Evolutionary conservation across 2,888 invertebrate genomes (phyloP), one percentile per base, ranked within the genome.

Genomic region (Nesidiocoris tenuis): DNA sequence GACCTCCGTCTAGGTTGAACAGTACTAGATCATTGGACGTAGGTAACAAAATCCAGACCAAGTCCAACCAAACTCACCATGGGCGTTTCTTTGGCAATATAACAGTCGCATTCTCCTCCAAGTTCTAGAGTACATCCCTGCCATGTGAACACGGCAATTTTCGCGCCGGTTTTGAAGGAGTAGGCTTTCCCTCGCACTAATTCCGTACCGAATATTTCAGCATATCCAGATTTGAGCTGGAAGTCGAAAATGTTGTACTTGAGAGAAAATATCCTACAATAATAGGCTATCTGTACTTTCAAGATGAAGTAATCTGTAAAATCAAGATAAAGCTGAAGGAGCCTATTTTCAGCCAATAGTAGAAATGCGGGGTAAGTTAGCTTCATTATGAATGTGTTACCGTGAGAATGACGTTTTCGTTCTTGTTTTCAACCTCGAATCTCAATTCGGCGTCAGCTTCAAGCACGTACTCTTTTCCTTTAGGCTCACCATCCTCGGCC

Each of bases 151-250:
- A 98, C 91, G 0, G 98, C 98, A 7, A 96, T 91, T 85, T 98
- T 98, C 1, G 96, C 92, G 0, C 96, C 96, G 1, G 92, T 88
- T 7, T 88, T 88, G 83, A 98, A 98, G 81, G 91, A 91, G 83
- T 98, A 97, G 0, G 91, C 90, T 84, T 95, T 97, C 71, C 94
- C 94, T 84, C 93, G 93, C 0, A 96, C 94, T 76, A 99, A 83
- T 84, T 98, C 98, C 0, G 97, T 95, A 0, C 98, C 99, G 85
- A 98, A 99, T 61, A 98, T 88, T 86, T 99, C 99, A 0, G 97
- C 98, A 81, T 91, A 89, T 0, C 98, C 98, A 81, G 88, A 90
- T 82, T 93, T 90, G 78, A 99, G 86, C 91, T 96, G 83, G 56
- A 74, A 72, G 21, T 18, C n/a, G n/a, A n/a, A n/a, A n/a, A n/a